Base-by-base conservation (phyloP, 2,797 vertebrate species). In the Acrocephalus scirpaceus region DNA sequence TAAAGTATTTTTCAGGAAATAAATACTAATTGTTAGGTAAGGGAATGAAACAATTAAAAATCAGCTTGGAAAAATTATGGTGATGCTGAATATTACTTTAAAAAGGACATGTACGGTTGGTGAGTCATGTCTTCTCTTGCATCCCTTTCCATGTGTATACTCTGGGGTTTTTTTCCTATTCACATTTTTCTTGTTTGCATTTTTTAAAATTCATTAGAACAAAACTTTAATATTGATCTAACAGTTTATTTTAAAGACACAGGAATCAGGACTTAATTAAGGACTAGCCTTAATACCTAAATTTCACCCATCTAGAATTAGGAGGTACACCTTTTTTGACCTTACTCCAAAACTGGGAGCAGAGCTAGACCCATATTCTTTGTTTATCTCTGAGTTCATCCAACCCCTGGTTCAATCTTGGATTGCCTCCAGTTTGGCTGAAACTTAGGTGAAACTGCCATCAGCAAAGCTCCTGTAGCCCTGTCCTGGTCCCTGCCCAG, bases 111-210 rank as follows among this genome's bases (percentile, higher is more conserved):
- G 10, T n/a, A 50, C 57, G 1, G 4, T 60, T n/a, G 79, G 4
- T 36, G 29, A 73, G 11, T 74, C 0, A 0, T 47, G 12, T 40
- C 4, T 4, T 16, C 23, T 70, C 15, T 72, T 74, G 10, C 27
- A 36, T 29, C 7, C 57, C 22, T 65, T 27, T 47, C 20, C 3
- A 20, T 34, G 8, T 50, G 9, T 61, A 2, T 83, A 20, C 15
- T 50, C 72, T 16, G 12, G 3, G 6, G 0, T 1, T 42, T 4
- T 47, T 40, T 88, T 13, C 9, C 40, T 56, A 26, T 53, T 92
- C 29, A 34, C 1, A 1, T 48, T 80, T 78, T 48, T 44, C 64
- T 56, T 61, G 11, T 44, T 48, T 47, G 32, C 5, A 20, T 32
- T 54, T 44, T 56, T 36, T 3, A 15, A 27, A 17, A 22, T 47